Conservation (phyloP, 2,113 vertebrate species). For the Sinocyclocheilus anophthalmus region DNA sequence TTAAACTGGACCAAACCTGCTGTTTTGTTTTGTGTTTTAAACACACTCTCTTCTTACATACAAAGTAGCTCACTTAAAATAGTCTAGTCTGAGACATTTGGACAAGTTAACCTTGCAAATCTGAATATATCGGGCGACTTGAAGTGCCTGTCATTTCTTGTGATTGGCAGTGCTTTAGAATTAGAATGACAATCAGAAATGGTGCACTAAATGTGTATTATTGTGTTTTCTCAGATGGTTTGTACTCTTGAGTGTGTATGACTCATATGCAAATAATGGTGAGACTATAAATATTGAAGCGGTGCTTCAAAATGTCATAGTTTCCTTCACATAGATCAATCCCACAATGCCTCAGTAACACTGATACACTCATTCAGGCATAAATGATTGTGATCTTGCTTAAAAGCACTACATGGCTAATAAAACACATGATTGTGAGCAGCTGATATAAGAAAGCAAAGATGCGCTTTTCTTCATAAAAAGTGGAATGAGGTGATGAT, state of each 20-base stretch:
- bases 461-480: background rate
- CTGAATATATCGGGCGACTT: background rate
- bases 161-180: background rate
- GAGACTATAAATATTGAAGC: conserved; percentile 28
- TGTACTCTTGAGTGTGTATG: conserved; percentile 25
- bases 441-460: background rate
- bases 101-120: background rate
- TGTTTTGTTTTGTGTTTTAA: background rate
- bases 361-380: conserved; percentile 11
- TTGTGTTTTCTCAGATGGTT: background rate
- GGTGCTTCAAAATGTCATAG: background rate
- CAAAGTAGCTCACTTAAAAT: background rate
- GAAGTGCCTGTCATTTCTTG: background rate
- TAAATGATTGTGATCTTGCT: background rate
- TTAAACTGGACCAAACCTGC: background rate
- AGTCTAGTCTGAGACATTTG: background rate
- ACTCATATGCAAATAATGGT: conserved; percentile 26
- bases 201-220: background rate
- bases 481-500: background rate
- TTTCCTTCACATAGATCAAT: background rate
- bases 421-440: background rate
- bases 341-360: conserved; percentile 19
- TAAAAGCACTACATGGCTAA: background rate
- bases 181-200: background rate
- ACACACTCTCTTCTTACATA: background rate